Evolutionary conservation across 1,140 invertebrate genomes (phyloP).

Genomic region (Heliothis virescens): DNA sequence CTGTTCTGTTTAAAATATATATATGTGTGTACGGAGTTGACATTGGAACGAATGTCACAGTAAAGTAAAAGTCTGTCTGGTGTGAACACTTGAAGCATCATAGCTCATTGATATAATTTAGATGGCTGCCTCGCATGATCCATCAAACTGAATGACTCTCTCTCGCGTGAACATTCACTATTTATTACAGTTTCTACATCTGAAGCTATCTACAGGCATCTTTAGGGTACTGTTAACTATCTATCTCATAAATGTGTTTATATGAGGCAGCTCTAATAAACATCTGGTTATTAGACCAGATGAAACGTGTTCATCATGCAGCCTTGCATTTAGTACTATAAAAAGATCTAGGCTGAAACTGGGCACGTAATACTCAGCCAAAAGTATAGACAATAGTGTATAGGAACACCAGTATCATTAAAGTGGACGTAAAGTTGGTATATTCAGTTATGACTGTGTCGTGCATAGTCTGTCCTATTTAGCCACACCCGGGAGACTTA

Average conservation of each 20-base stretch:
- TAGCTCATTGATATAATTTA: constrained; percentile 26
- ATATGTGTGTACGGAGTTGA: neutral
- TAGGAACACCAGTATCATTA: neutral
- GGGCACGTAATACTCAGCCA: neutral
- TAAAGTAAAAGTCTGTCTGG: constrained; percentile 10
- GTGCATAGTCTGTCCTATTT: constrained; percentile 36
- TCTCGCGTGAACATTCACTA: constrained; percentile 39
- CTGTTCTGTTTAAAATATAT: neutral
- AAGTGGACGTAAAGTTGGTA: constrained; percentile 7
- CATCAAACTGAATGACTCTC: constrained; percentile 26
- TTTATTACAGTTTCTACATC: constrained; percentile 36
- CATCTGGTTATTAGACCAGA: neutral
- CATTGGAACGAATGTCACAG: constrained; percentile 8
- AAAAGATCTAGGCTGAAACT: constrained; percentile 23
- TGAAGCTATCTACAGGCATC: constrained; percentile 1
- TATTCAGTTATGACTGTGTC: constrained; percentile 37
- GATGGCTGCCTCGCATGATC: constrained; percentile 34
- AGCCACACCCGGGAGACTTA: constrained; percentile 27
- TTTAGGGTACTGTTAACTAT: neutral
- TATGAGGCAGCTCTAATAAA: neutral
- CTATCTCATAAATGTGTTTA: neutral
- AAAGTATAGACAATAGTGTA: neutral
- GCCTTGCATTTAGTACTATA: constrained; percentile 27
- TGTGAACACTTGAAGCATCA: neutral
- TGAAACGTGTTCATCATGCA: neutral